Percentiles rank a stretch among this genome's conserved stretches.
Conservation (phyloP, 2,888 invertebrate genomes). For the Scaptomyza reducta region DNA sequence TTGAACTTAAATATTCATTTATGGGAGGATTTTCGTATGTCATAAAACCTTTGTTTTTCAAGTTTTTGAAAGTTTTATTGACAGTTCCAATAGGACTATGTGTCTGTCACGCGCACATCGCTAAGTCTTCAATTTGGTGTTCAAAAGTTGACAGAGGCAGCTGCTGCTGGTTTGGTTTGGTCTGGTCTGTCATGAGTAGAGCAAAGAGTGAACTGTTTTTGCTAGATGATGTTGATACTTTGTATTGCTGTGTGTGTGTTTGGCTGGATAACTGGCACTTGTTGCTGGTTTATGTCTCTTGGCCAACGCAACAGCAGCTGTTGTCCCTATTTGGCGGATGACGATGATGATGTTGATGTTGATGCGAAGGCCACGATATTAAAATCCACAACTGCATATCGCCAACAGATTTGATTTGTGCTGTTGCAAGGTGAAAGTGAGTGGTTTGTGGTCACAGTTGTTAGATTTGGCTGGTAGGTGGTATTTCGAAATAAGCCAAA, state of each 20-base stretch:
- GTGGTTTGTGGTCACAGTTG: constrained; percentile 31
- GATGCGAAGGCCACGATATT: constrained; percentile 56
- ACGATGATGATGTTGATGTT: constrained; percentile 38
- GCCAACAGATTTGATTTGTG: constrained; percentile 43
- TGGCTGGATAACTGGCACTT: constrained; percentile 29
- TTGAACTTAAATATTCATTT: too few relatives aligned
- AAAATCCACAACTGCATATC: constrained; percentile 35
- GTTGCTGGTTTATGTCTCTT: constrained; percentile 25
- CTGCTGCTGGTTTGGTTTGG: constrained; percentile 6
- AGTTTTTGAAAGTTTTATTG: not conserved
- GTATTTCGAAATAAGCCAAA: constrained; percentile 33
- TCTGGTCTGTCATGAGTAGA: constrained; percentile 29
- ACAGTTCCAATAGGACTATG: constrained; percentile 1
- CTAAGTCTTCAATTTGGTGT: constrained; percentile 22
- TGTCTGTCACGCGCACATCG: constrained; percentile 31
- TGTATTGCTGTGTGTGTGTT: constrained; percentile 9
- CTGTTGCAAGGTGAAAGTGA: constrained; percentile 59
- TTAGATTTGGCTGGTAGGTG: constrained; percentile 32
- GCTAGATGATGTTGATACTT: constrained; percentile 12
- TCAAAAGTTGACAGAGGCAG: constrained; percentile 38
- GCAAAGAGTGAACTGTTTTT: constrained; percentile 34
- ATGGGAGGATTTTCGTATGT: not conserved
- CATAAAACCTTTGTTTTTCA: not conserved
- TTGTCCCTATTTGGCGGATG: constrained; percentile 24
- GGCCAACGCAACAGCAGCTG: constrained; percentile 25